phyloP scores from a whole-genome alignment of 2,888 invertebrate species.

The Limnephilus lunatus region DNA sequence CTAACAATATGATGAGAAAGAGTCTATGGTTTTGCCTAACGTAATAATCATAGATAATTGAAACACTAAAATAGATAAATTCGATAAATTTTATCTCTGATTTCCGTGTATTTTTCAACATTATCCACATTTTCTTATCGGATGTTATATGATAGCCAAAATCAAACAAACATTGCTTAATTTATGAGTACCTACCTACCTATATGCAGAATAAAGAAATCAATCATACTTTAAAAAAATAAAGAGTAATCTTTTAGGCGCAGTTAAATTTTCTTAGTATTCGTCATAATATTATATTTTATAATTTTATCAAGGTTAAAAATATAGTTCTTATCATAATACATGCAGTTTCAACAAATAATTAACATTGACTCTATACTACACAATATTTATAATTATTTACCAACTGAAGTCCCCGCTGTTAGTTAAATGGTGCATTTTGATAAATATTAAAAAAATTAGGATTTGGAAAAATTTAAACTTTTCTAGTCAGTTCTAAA shows the following conservation, averaged over 20 bases:
- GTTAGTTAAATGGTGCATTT: too few species aligned
- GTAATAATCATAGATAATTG: too few species aligned
- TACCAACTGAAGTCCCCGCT: too few species aligned
- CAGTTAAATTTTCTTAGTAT: not conserved
- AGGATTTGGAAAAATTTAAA: too few species aligned
- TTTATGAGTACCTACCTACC: not conserved
- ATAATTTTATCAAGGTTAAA: not conserved
- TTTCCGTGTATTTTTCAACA: not conserved
- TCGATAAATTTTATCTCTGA: not conserved
- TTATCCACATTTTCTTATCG: not conserved
- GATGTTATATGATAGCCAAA: not conserved
- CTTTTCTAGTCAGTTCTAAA: too few species aligned
- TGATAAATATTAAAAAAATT: too few species aligned
- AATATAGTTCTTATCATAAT: not conserved
- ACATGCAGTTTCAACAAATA: not conserved
- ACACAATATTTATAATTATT: too few species aligned
- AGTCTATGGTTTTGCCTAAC: too few species aligned
- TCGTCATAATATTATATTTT: not conserved
- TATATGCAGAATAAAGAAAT: not conserved
- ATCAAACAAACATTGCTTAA: not conserved
- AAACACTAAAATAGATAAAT: too few species aligned
- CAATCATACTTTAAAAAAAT: not conserved
- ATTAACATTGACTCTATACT: too few species aligned
- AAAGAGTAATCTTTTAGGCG: not conserved
- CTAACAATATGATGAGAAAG: too few species aligned